A percentile compares a stretch with the other conserved stretches of the same genome.
Conservation (phyloP, 2,113 vertebrate genomes). For the Gadus chalcogrammus region DNA sequence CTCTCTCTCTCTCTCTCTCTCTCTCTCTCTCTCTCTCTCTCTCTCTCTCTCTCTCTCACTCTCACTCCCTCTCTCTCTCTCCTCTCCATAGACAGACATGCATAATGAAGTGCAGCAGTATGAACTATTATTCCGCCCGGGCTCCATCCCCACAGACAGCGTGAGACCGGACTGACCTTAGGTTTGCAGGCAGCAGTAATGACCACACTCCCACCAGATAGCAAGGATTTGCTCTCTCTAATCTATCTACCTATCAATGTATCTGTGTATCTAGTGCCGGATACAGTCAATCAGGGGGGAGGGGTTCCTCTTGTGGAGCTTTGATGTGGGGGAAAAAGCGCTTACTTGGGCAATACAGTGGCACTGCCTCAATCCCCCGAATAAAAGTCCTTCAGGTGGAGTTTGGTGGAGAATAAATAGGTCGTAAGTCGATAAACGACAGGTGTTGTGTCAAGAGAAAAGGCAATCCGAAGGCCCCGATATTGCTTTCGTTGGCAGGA, state of each 20-base stretch:
- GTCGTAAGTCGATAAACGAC: neutral
- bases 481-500: too few species aligned
- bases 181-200: constrained; percentile 47
- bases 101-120: constrained; percentile 62
- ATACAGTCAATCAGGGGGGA: constrained; percentile 49
- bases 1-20: too few species aligned
- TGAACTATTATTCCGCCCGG: constrained; percentile 48
- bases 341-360: constrained; percentile 23
- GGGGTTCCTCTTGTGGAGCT: constrained; percentile 20
- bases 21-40: too few species aligned
- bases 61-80: too few species aligned
- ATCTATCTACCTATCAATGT: too few species aligned
- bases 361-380: constrained; percentile 24
- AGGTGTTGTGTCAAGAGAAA: neutral
- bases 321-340: constrained; percentile 19
- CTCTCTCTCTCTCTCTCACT: too few species aligned
- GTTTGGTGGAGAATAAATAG: constrained; percentile 11
- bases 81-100: constrained; percentile 39
- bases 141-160: constrained; percentile 40
- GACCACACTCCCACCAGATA: constrained; percentile 34
- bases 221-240: constrained; percentile 15
- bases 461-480: too few species aligned
- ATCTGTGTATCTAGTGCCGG: too few species aligned
- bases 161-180: constrained; percentile 44
- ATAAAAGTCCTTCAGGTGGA: constrained; percentile 24